These are phyloP conservation scores for Fopius arisanus DNA, from an alignment of 1,140 invertebrate genomes.

Conservation along the genomic window DNA sequence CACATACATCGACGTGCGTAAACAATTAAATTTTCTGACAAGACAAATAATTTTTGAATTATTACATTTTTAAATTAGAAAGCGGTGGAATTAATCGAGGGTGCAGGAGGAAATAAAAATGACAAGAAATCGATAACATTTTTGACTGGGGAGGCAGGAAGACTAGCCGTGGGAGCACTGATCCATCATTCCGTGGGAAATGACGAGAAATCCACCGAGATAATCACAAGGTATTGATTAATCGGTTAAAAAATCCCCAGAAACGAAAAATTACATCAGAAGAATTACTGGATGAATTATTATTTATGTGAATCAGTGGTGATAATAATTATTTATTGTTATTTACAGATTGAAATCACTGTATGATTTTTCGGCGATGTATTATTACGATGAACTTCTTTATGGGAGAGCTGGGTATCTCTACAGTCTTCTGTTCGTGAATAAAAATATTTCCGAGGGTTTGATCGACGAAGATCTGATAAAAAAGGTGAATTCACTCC, in stretches of 20 bases:
- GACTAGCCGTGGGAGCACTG: constrained; percentile 74
- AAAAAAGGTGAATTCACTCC: constrained; percentile 63
- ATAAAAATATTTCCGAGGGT: constrained; percentile 67
- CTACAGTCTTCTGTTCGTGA: constrained; percentile 78
- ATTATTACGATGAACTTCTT: constrained; percentile 79
- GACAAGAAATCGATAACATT: constrained; percentile 69
- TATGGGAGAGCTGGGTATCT: constrained; percentile 88
- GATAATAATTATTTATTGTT: constrained; percentile 22
- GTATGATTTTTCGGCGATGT: constrained; percentile 63
- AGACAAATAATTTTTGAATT: background rate
- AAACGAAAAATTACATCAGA: too few species aligned
- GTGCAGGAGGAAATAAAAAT: constrained; percentile 60
- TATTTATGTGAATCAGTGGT: constrained; percentile 19
- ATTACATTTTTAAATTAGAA: constrained; percentile 49
- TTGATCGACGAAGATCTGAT: constrained; percentile 63
- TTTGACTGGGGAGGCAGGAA: constrained; percentile 81
- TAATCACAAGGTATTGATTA: constrained; percentile 64
- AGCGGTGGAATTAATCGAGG: constrained; percentile 63
- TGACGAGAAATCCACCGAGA: constrained; percentile 56
- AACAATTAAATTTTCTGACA: background rate
- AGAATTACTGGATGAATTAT: too few species aligned
- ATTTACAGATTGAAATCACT: constrained; percentile 65
- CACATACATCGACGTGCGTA: constrained; percentile 38
- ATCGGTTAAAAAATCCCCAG: too few species aligned
- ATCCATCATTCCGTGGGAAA: constrained; percentile 67